These are phyloP conservation scores for Copsychus sechellarum DNA, from an alignment of 2,113 vertebrate genomes.

Conservation along the genomic window DNA sequence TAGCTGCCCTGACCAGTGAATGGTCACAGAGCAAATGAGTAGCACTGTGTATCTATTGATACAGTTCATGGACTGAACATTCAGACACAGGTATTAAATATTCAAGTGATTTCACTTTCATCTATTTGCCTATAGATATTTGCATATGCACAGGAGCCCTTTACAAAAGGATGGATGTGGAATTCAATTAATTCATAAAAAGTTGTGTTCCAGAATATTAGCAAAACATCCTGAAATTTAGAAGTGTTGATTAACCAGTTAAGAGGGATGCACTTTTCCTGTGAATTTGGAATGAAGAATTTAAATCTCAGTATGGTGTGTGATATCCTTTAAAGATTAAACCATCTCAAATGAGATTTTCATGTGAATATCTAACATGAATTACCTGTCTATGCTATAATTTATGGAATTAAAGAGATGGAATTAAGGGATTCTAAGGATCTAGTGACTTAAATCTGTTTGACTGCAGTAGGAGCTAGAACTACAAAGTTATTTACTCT, in stretches of 20 bases:
- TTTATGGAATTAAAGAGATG: neutral
- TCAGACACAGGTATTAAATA: neutral
- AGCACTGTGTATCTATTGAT: too few species aligned
- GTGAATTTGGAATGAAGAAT: neutral
- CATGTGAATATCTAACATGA: neutral
- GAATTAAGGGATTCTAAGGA: neutral
- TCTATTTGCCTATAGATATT: neutral
- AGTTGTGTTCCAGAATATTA: neutral
- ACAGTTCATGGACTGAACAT: neutral
- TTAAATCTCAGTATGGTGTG: neutral
- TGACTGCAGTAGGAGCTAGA: neutral
- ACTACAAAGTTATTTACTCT: neutral
- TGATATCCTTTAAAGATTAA: neutral
- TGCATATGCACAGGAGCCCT: neutral
- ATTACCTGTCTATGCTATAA: neutral
- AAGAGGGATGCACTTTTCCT: neutral
- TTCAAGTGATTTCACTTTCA: neutral
- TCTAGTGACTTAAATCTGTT: neutral
- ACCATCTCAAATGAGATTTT: neutral
- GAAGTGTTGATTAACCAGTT: neutral
- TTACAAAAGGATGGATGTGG: neutral
- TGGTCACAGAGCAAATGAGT: neutral
- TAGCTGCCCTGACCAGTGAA: neutral
- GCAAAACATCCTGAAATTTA: neutral
- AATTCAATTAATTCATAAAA: neutral